Evolutionary conservation across 35 echinoderm and acorn worm species (phyloP), one percentile per base, ranked within the genome.

Genomic region (Hemicentrotus pulcherrimus): DNA sequence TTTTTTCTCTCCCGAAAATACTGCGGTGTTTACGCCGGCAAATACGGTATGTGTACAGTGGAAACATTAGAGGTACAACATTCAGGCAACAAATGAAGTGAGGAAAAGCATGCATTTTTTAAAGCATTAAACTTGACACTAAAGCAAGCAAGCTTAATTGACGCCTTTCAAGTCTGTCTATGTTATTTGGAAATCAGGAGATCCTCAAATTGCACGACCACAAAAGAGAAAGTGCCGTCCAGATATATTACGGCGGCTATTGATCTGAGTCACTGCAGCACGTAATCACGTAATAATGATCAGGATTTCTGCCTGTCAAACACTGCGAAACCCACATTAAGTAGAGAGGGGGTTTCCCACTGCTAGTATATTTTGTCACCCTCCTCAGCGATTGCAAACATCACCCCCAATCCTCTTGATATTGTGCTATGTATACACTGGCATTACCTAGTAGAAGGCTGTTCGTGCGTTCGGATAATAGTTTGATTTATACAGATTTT

Each of bases 61-160:
- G 22, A 59, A 59, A 22, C 65, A 78, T n/a, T n/a, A 22, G 4
- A 30, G n/a, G 65, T n/a, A 78, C 65, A 78, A 22, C 24, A 78
- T 78, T 6, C 19, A 78, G 65, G n/a, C n/a, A n/a, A n/a, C 65
- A 78, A 78, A 71, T 28, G 65, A 3, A 78, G 4, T 5, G 0
- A 4, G 22, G 24, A 78, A 78, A 78, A 78, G 65, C 65, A 78
- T 78, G 6, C 6, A 28, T 78, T 78, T 78, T n/a, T 0, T 78
- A n/a, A n/a, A 78, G 65, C 65, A 78, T 78, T 78, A 28, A 78
- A 78, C 65, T 78, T 78, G 65, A 78, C 65, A 78, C 65, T 78
- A 78, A 78, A 78, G 65, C 65, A 78, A 78, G 65, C 22, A 78
- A 4, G 65, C 65, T n/a, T 78, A 22, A 41, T 41, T 41, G 35